Percentiles rank a stretch among this genome's conserved stretches.
These are phyloP conservation scores for Rhynchotus rufescens DNA, from an alignment of 2,797 vertebrate genomes.

Conservation along the genomic window DNA sequence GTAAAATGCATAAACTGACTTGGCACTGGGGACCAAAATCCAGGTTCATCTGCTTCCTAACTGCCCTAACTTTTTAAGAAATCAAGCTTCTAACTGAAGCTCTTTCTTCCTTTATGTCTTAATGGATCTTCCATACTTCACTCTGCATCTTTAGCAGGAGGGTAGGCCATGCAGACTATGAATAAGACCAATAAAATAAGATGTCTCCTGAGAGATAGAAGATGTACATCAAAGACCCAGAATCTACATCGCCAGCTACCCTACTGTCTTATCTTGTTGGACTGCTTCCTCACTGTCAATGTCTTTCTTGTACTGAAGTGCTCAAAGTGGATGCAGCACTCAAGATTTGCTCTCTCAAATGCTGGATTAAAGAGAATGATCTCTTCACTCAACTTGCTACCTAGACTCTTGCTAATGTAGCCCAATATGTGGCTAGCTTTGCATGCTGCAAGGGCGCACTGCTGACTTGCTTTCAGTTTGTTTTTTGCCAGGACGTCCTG, in stretches of 20 bases:
- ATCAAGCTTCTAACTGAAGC: neutral
- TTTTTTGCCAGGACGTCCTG: neutral
- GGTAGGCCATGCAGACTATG: neutral
- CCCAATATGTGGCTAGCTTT: neutral
- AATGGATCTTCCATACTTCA: neutral
- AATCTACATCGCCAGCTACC: neutral
- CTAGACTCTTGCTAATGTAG: neutral
- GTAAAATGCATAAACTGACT: neutral
- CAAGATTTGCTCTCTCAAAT: neutral
- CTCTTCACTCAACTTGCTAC: neutral
- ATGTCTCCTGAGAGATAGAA: neutral
- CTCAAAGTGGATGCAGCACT: rapidly evolving
- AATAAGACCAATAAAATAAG: neutral
- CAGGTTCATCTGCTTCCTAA: neutral
- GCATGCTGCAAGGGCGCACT: neutral
- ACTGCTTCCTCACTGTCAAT: neutral
- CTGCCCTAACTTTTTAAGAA: neutral
- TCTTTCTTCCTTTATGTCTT: neutral
- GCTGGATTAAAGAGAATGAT: neutral
- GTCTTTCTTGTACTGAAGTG: neutral
- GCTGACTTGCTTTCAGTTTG: neutral
- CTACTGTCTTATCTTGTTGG: neutral
- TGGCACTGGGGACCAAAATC: neutral
- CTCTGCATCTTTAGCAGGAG: neutral
- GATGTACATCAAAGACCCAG: neutral